These are phyloP conservation scores for Sternarchorhynchus goeldii DNA, from an alignment of 2,797 vertebrate species.

Conservation along the genomic window DNA sequence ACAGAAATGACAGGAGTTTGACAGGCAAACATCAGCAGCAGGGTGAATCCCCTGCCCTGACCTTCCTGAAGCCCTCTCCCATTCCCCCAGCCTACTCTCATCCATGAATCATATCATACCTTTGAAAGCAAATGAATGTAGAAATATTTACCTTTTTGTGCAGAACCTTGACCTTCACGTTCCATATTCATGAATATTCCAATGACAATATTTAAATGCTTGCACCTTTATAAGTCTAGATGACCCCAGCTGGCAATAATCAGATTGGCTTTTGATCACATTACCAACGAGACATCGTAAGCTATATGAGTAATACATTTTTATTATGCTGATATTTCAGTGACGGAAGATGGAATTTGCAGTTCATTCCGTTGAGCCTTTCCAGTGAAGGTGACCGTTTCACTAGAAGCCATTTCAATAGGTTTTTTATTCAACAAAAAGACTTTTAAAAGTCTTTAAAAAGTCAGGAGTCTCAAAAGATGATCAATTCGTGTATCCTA, in stretches of 20 bases:
- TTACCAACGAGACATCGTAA: conserved; percentile 50
- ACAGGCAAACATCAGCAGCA: conserved; percentile 13
- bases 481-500: conserved; percentile 6
- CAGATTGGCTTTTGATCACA: conserved; percentile 50
- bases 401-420: conserved; percentile 14
- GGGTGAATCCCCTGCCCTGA: conserved; percentile 22
- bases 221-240: conserved; percentile 45
- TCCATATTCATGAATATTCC: conserved; percentile 54
- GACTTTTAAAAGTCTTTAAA: not conserved
- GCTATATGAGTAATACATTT: conserved; percentile 48
- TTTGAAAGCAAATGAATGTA: conserved; percentile 44
- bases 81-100: conserved; percentile 13
- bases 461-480: not conserved
- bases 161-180: conserved; percentile 51
- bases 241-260: conserved; percentile 51
- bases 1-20: not conserved
- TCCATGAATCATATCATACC: conserved; percentile 46
- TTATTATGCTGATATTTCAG: conserved; percentile 39
- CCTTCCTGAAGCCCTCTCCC: too few species aligned
- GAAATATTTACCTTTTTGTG: conserved; percentile 49
- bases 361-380: conserved; percentile 33
- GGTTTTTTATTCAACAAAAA: conserved; percentile 33
- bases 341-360: conserved; percentile 46
- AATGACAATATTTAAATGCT: conserved; percentile 50
- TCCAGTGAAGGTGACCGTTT: conserved; percentile 43